Evolutionary conservation across 2,797 vertebrate genomes (phyloP), one percentile per base, ranked within the genome.

Genomic region (Sebastiscus albofasciatus): DNA sequence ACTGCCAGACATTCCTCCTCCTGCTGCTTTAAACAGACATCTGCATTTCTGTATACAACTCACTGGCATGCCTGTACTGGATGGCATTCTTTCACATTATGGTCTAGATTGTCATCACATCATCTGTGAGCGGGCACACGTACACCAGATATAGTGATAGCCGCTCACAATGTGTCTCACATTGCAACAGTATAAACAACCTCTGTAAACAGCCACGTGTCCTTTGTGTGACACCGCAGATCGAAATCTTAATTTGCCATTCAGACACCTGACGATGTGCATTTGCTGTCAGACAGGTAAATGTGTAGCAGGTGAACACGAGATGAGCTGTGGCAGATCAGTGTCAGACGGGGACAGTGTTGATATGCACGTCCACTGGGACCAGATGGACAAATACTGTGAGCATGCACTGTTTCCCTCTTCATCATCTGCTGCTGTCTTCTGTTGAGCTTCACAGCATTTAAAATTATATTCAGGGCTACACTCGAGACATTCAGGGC

Each of bases 211-310:
- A 83, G 86, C 76, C 49, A 5, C 73, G 52, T 52, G 81, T 89
- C 75, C 81, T 82, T 74, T 65, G 79, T 31, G 79, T 11, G 29
- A 64, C 46, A 4, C 58, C 2, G 36, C 62, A 42, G 90, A 94
- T 93, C 22, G 1, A 26, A 66, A 95, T 95, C 94, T 94, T 94
- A 88, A 94, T 94, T 92, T 80, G 26, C 82, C 80, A 93, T 95
- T 95, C 81, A 95, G 61, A 72, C 54, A 77, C 61, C 71, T 56
- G 72, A 52, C 8, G 72, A 94, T 84, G 88, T 61, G 71, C 69
- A 83, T 92, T 84, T 87, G 46, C 64, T 62, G 58, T 82, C 85
- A 72, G 13, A 55, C 49, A 78, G 77, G 24, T 18, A 52, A 29
- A 72, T 6, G 8, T 2, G 3, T 1, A 46, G 26, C 79, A 87